Base-by-base conservation (phyloP, 2,797 vertebrate species). In the Poecilia wingei region DNA sequence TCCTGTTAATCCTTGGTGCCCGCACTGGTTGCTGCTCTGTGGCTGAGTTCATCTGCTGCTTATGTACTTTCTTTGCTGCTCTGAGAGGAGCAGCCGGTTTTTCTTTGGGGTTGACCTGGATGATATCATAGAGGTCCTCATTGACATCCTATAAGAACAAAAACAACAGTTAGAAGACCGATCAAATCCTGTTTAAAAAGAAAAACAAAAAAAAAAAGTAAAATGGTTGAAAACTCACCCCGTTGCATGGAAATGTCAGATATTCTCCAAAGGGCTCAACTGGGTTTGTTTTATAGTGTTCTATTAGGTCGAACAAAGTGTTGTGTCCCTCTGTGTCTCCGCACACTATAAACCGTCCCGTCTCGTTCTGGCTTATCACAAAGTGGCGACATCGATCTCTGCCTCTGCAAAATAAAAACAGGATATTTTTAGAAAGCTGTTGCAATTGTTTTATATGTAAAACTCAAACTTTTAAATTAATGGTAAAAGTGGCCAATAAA, bases 241-340 rank as follows among this genome's bases (percentile, higher is more conserved):
- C 92, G 51, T 91, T 93, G 75, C 95, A 96, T 0, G 96, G 91
- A 8, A 84, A 82, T 2, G 95, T 95, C 84, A 98, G 93, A 49
- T 93, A 97, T 88, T 97, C 97, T 87, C 96, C 95, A 31, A 97
- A 98, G 0, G 97, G 97, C 84, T 97, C 91, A 0, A 97, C 93
- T 55, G 95, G 89, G 4, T 81, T 94, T 0, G 72, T 90, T 87
- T 94, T 96, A 91, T 97, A 98, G 89, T 96, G 91, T 28, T 88
- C 80, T 36, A 97, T 95, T 0, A 98, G 93, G 43, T 94, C 93
- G 0, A 92, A 90, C 41, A 98, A 85, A 0, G 93, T 95, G 41
- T 84, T 1, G 0, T 97, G 96, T 28, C 81, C 91, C 51, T 84
- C 87, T 0, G 77, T 94, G 87, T 97, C 96, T 20, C 97, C 97